Conservation (phyloP, 2,888 invertebrate species). For the Perithous albicinctus region DNA sequence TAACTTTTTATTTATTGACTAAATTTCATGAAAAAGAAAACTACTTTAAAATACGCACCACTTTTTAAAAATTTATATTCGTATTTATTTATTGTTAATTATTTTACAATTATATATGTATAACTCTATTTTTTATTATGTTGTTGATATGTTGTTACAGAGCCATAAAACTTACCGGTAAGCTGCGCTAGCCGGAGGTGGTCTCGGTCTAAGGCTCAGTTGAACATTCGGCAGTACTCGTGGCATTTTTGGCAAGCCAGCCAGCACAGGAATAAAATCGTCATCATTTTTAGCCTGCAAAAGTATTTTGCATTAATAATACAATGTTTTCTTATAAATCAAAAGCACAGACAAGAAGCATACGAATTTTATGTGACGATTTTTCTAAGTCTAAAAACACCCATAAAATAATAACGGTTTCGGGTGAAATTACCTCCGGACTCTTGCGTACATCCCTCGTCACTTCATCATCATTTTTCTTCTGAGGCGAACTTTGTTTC, state of each 20-base stretch:
- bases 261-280: slow-evolving; percentile 75
- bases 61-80: too few species aligned
- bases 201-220: slow-evolving; percentile 73
- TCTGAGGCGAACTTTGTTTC: slow-evolving; percentile 36
- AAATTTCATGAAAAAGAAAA: too few species aligned
- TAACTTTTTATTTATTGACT: too few species aligned
- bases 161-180: too few species aligned
- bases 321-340: not conserved
- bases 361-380: not conserved
- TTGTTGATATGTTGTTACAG: too few species aligned
- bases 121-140: too few species aligned
- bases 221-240: slow-evolving; percentile 66
- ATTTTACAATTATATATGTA: too few species aligned
- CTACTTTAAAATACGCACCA: too few species aligned
- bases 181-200: slow-evolving; percentile 77
- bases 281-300: slow-evolving; percentile 54
- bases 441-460: slow-evolving; percentile 42
- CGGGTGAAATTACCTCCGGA: slow-evolving; percentile 64
- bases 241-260: slow-evolving; percentile 78
- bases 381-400: not conserved
- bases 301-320: not conserved
- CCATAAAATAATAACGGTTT: not conserved
- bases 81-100: too few species aligned
- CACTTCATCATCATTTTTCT: slow-evolving; percentile 36
- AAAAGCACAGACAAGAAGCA: not conserved